Evolutionary conservation across 2,888 invertebrate genomes (phyloP), one percentile per base, ranked within the genome.

Genomic region (Ferdinandea cuprea): DNA sequence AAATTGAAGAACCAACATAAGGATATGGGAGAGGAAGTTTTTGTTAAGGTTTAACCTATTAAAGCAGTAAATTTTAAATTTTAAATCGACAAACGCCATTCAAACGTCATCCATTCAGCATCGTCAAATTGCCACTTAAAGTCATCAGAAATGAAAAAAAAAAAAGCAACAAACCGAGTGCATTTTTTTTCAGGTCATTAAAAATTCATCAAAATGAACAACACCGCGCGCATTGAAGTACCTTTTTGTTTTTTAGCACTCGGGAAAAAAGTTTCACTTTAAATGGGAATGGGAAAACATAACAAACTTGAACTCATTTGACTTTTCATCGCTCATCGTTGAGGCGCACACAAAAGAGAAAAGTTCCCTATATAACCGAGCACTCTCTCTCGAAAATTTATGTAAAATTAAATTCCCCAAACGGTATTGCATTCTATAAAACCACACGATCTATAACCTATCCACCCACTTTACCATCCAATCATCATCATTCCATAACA

Each of bases 381-480:
- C n/a, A 25, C 19, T 21, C 28, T 15, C 46, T 56, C 30, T 40
- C 25, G 4, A 40, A 44, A 65, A 32, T 65, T 65, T 50, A 58
- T 50, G 68, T 73, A 56, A 54, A 48, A 66, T 48, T 42, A 48
- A 68, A 68, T 69, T 48, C 56, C 56, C 68, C 40, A 54, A 80
- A 19, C 50, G 73, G 44, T 56, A 72, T 66, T 54, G 54, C 30
- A 42, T 66, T 68, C 44, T 54, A 68, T 28, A 63, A 52, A 56
- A 72, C 63, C 73, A 58, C 65, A 58, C 52, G 44, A 44, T 46
- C 17, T 32, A 50, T 35, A 58, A 65, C 65, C 65, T 40, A 65
- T 74, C 54, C 73, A 74, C 74, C 69, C 74, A 74, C 66, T 59
- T 65, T 40, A 66, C 58, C 58, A 48, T 66, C 66, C 74, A 68